Conservation (phyloP, 1,140 invertebrate species). For the Helicoverpa armigera region DNA sequence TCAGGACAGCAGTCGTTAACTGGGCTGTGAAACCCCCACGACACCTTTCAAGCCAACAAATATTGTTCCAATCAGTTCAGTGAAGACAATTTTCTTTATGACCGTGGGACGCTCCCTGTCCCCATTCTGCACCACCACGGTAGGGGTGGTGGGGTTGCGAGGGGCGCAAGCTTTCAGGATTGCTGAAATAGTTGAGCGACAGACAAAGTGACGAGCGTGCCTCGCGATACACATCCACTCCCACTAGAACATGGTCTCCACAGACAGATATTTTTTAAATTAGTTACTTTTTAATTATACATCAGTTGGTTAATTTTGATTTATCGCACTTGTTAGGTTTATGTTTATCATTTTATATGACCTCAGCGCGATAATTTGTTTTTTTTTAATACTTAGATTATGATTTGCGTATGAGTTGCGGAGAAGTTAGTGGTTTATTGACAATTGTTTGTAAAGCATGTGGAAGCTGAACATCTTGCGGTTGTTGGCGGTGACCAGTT, state of each 20-base stretch:
- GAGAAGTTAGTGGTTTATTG: conserved; percentile 1
- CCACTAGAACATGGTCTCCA: not conserved
- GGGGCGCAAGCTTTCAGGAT: conserved; percentile 64
- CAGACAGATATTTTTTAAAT: not conserved
- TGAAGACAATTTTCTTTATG: conserved; percentile 84
- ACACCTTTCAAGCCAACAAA: conserved; percentile 62
- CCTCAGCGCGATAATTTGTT: not conserved
- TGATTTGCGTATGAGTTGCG: conserved; percentile 6
- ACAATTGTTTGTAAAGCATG: not conserved
- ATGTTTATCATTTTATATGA: not conserved
- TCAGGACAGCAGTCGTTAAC: conserved; percentile 6
- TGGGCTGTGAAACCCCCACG: conserved; percentile 12
- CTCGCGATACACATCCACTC: conserved; percentile 40
- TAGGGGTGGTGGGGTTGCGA: conserved; percentile 76
- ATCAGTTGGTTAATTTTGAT: not conserved
- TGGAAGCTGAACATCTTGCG: conserved; percentile 12
- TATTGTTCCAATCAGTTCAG: conserved; percentile 79
- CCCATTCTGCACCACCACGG: conserved; percentile 73
- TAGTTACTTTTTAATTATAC: not conserved
- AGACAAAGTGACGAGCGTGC: conserved; percentile 70
- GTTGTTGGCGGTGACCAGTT: not conserved
- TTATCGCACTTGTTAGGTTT: not conserved
- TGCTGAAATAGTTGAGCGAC: conserved; percentile 68
- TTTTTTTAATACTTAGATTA: not conserved
- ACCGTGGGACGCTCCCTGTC: conserved; percentile 78